Evolutionary conservation across 2,113 vertebrate species (phyloP).

Genomic region (Apodemus speciosus): DNA sequence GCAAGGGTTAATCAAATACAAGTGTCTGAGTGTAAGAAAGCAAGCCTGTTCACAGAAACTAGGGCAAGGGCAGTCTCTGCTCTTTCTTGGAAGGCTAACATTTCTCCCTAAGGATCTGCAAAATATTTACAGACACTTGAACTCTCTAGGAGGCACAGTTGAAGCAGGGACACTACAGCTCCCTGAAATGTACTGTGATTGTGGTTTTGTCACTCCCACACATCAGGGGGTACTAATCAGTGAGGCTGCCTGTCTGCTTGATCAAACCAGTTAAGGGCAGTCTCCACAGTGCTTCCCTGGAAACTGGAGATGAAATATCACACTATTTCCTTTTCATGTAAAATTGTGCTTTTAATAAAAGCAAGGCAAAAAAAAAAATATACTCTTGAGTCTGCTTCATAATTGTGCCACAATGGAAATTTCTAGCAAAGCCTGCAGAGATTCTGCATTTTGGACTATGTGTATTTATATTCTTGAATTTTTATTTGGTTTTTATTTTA

Average conservation of each 20-base stretch:
- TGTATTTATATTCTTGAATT: conserved; percentile 1
- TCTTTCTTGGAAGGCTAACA: conserved; percentile 55
- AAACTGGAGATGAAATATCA: conserved; percentile 71
- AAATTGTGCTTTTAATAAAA: conserved; percentile 72
- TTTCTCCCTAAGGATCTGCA: conserved; percentile 60
- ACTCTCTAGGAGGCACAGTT: conserved; percentile 61
- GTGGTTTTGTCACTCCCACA: conserved; percentile 61
- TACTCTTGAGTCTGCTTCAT: conserved; percentile 8
- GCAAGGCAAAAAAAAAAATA: conserved; percentile 60
- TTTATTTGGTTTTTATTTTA: background rate
- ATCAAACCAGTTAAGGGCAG: conserved; percentile 56
- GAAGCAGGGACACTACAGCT: conserved; percentile 21
- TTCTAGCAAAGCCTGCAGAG: background rate
- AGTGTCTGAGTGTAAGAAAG: background rate
- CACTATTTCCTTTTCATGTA: conserved; percentile 31
- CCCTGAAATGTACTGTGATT: conserved; percentile 46
- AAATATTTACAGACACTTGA: conserved; percentile 74
- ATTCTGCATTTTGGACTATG: background rate
- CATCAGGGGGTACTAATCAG: conserved; percentile 73
- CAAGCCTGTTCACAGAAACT: background rate
- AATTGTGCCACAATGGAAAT: conserved; percentile 28
- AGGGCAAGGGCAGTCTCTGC: background rate
- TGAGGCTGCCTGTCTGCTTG: background rate
- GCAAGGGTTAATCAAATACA: background rate
- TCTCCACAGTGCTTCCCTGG: conserved; percentile 58